Conservation (phyloP, 2,797 vertebrate genomes). For the Champsocephalus gunnari region DNA sequence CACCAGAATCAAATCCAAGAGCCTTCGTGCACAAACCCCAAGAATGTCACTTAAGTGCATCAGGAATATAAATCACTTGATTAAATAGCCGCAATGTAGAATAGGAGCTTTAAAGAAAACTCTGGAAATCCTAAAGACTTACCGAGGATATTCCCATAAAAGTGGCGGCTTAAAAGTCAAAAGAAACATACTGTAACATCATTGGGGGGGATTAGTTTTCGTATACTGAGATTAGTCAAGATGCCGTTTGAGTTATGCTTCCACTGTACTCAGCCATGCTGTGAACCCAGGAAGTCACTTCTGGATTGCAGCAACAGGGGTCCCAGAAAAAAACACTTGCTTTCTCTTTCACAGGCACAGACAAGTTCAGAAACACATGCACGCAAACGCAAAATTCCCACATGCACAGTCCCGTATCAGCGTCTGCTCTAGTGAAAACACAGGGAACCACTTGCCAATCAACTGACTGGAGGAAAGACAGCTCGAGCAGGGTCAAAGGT, state of each 20-base stretch:
- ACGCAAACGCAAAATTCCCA: slow-evolving; percentile 4
- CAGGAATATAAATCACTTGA: slow-evolving; percentile 38
- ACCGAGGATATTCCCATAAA: slow-evolving; percentile 9
- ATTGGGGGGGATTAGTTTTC: slow-evolving; percentile 10
- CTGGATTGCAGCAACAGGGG: slow-evolving; percentile 42
- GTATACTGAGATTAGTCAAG: slow-evolving; percentile 18
- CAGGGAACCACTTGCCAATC: slow-evolving; percentile 2
- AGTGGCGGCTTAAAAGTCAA: slow-evolving; percentile 7
- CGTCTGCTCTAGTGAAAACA: slow-evolving; percentile 36
- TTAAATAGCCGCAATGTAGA: slow-evolving; percentile 27
- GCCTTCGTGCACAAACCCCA: background rate
- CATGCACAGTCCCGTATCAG: slow-evolving; percentile 11
- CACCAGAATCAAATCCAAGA: slow-evolving; percentile 22
- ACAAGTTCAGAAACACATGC: slow-evolving; percentile 33
- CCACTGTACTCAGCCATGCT: slow-evolving; percentile 27
- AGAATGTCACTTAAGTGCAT: slow-evolving; percentile 15
- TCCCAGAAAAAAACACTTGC: slow-evolving; percentile 34
- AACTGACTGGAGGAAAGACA: slow-evolving; percentile 35
- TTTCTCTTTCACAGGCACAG: slow-evolving; percentile 33
- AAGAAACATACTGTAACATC: slow-evolving; percentile 15
- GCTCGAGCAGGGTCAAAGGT: slow-evolving; percentile 50
- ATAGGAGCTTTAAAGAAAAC: slow-evolving; percentile 22
- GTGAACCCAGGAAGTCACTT: slow-evolving; percentile 54
- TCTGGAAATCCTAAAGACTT: slow-evolving; percentile 9
- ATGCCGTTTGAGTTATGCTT: slow-evolving; percentile 39